phyloP scores from a whole-genome alignment of 2,113 vertebrate species.

The Toxostoma redivivum region DNA sequence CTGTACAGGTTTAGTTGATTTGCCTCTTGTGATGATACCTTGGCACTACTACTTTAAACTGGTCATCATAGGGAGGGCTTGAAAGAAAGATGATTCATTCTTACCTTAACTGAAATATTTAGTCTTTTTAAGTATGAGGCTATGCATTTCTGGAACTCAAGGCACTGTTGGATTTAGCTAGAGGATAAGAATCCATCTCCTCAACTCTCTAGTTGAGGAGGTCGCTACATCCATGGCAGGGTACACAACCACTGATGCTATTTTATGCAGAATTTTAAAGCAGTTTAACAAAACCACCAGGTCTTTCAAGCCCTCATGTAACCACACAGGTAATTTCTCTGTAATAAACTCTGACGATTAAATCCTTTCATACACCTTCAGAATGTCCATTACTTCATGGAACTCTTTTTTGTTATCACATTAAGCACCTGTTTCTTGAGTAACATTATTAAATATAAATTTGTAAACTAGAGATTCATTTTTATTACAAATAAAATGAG shows the following conservation, averaged over 20 bases:
- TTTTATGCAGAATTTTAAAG: background rate
- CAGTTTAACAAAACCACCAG: background rate
- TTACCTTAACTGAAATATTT: background rate
- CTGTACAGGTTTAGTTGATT: background rate
- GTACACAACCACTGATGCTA: background rate
- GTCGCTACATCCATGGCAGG: background rate
- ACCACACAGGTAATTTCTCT: background rate
- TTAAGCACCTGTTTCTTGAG: background rate
- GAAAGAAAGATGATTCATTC: background rate
- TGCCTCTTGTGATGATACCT: constrained; percentile 27
- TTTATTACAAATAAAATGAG: constrained; percentile 30
- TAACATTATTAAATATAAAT: background rate
- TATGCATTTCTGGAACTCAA: background rate
- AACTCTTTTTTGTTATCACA: background rate
- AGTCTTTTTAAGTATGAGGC: background rate
- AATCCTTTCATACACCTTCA: background rate
- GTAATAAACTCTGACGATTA: background rate
- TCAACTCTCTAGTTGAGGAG: background rate
- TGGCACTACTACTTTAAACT: background rate
- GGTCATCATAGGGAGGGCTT: background rate
- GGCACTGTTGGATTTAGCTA: background rate
- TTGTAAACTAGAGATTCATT: constrained; percentile 45
- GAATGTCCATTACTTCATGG: background rate
- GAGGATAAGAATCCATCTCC: background rate
- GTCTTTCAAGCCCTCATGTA: background rate